phyloP scores from a whole-genome alignment of 2,113 vertebrate species.

The Manacus vitellinus region DNA sequence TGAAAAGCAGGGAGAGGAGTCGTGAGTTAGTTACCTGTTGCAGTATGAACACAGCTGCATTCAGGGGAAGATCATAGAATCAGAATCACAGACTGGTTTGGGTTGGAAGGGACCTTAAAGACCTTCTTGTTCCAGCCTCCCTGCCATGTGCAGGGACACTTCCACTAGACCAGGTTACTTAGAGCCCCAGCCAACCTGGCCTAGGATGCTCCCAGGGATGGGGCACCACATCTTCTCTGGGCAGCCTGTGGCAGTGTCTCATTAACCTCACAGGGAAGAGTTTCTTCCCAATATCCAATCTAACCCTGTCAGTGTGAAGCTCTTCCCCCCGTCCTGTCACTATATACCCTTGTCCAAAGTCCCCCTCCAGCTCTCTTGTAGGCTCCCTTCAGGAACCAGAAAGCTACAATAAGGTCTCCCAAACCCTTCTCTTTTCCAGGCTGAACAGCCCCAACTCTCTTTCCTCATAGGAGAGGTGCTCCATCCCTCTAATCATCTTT shows the following conservation, averaged over 20 bases:
- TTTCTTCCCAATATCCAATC: background rate
- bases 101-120: background rate
- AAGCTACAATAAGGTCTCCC: background rate
- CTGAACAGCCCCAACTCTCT: background rate
- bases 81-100: background rate
- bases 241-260: fast-evolving
- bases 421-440: background rate
- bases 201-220: background rate
- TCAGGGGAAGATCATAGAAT: background rate
- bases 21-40: background rate
- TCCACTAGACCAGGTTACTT: fast-evolving
- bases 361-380: background rate
- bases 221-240: background rate
- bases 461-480: background rate
- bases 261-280: fast-evolving
- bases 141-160: background rate
- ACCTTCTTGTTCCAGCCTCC: background rate
- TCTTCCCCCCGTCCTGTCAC: background rate
- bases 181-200: fast-evolving
- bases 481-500: background rate
- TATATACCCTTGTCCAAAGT: background rate
- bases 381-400: background rate
- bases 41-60: fast-evolving
- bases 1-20: background rate
- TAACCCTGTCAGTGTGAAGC: background rate